Conservation (phyloP, 1,140 invertebrate species). For the Camponotus pennsylvanicus region DNA sequence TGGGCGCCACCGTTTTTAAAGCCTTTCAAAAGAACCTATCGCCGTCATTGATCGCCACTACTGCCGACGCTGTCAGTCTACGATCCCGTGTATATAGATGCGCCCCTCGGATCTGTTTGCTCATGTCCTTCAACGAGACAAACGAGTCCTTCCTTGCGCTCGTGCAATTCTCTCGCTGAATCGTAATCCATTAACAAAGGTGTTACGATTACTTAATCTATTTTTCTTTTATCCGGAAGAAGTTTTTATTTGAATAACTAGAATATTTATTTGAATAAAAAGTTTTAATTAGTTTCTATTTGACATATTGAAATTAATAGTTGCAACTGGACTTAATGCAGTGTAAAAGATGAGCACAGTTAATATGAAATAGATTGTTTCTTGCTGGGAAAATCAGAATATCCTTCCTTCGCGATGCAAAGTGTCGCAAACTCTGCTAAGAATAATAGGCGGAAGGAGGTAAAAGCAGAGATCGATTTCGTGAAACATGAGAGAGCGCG, state of each 20-base stretch:
- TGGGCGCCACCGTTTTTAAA: slow-evolving; percentile 70
- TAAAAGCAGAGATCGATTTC: slow-evolving; percentile 49
- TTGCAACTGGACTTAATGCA: background rate
- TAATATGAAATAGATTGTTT: background rate
- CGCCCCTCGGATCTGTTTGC: slow-evolving; percentile 77
- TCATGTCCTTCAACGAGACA: slow-evolving; percentile 79
- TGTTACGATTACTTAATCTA: slow-evolving; percentile 32
- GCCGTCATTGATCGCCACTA: slow-evolving; percentile 58
- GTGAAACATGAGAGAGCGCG: slow-evolving; percentile 55
- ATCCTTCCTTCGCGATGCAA: background rate
- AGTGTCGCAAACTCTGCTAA: slow-evolving; percentile 37
- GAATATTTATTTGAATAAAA: background rate
- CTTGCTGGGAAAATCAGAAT: background rate
- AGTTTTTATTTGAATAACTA: background rate
- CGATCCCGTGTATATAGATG: slow-evolving; percentile 64
- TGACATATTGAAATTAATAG: background rate
- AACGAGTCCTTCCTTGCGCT: slow-evolving; percentile 77
- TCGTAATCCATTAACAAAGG: slow-evolving; percentile 44
- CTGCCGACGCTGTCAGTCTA: slow-evolving; percentile 73
- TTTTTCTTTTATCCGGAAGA: background rate
- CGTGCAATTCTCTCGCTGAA: slow-evolving; percentile 68
- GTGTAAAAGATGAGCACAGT: background rate
- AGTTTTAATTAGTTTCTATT: background rate
- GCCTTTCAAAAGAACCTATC: slow-evolving; percentile 59
- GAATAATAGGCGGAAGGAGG: slow-evolving; percentile 53